A percentile compares a stretch with the other conserved stretches of the same genome.
These are phyloP conservation scores for Drosophila maculinotata DNA, from an alignment of 2,888 invertebrate genomes.

Conservation along the genomic window DNA sequence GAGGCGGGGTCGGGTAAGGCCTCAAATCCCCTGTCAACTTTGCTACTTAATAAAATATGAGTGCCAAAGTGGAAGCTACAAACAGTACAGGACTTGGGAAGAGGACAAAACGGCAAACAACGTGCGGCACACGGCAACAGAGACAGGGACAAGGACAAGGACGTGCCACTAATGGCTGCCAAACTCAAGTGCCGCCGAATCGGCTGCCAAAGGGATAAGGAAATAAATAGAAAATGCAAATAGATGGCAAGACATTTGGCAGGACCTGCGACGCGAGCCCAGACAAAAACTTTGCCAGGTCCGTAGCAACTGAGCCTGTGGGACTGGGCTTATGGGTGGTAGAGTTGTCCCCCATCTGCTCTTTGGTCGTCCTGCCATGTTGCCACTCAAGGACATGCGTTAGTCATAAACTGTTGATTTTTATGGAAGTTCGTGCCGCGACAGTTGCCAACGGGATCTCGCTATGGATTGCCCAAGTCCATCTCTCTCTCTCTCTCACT, in stretches of 20 bases:
- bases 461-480: neutral
- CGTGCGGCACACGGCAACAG: neutral
- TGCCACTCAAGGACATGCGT: slow-evolving; percentile 72
- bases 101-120: slow-evolving; percentile 20
- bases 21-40: slow-evolving; percentile 80
- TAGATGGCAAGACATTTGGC: slow-evolving; percentile 77
- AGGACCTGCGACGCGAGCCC: slow-evolving; percentile 33
- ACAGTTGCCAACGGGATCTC: slow-evolving; percentile 34
- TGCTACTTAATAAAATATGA: slow-evolving; percentile 80
- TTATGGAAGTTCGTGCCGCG: slow-evolving; percentile 68
- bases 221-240: slow-evolving; percentile 81
- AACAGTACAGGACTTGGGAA: slow-evolving; percentile 42
- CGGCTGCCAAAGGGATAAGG: slow-evolving; percentile 69
- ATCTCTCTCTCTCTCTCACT: neutral
- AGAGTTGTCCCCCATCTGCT: neutral
- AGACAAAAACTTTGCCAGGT: slow-evolving; percentile 56
- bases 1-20: slow-evolving; percentile 7
- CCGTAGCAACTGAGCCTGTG: slow-evolving; percentile 30
- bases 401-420: slow-evolving; percentile 80
- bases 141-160: slow-evolving; percentile 42
- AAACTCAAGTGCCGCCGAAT: slow-evolving; percentile 67
- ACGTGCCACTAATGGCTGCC: slow-evolving; percentile 74
- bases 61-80: slow-evolving; percentile 70
- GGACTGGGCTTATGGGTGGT: too few relatives aligned
- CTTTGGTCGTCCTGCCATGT: slow-evolving; percentile 11